Evolutionary conservation across 2,113 vertebrate species (phyloP).

Genomic region (Anser cygnoides): DNA sequence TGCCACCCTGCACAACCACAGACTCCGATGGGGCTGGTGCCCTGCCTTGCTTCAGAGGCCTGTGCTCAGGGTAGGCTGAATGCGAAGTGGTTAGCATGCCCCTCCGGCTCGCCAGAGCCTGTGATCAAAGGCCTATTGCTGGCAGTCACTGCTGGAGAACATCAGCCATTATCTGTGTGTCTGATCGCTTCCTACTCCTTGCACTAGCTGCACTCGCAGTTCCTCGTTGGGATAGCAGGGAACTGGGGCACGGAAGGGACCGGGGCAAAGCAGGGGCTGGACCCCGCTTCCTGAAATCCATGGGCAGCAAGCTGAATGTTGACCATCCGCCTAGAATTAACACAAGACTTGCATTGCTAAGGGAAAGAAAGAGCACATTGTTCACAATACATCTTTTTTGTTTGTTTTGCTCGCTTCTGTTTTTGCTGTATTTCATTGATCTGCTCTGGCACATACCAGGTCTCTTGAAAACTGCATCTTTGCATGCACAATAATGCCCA

Average conservation of each 20-base stretch:
- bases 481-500: constrained; percentile 65
- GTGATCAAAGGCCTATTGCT: background rate
- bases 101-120: background rate
- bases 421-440: background rate
- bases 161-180: background rate
- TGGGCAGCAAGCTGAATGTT: background rate
- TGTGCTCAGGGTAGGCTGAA: background rate
- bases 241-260: background rate
- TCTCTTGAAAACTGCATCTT: constrained; percentile 42
- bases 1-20: rapidly evolving
- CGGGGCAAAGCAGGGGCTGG: background rate
- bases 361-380: background rate
- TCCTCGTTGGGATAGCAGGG: background rate
- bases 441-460: background rate
- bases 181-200: background rate
- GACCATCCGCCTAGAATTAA: background rate
- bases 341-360: rapidly evolving
- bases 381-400: rapidly evolving
- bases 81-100: background rate
- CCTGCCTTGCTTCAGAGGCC: background rate
- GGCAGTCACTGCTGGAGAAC: background rate
- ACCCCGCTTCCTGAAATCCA: background rate
- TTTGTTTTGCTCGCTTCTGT: background rate
- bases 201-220: background rate
- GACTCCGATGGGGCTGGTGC: rapidly evolving